Base-by-base conservation (phyloP, 2,113 vertebrate genomes). In the Ptyas mucosa region DNA sequence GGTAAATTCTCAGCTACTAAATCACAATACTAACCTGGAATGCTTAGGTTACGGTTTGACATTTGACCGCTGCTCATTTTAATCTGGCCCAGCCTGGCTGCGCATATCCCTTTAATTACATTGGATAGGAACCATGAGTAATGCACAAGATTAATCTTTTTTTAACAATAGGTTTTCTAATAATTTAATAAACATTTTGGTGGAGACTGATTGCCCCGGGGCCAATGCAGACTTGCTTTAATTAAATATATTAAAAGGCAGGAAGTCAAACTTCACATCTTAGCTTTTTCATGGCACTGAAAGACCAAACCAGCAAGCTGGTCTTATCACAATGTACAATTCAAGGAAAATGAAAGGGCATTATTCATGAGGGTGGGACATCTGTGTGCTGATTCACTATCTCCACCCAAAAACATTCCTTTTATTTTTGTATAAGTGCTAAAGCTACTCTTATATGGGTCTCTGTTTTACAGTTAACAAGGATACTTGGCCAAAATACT, bases 281-380 rank as follows among this genome's bases (percentile, higher is more conserved):
- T 88, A 86, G 92, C 87, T 96, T 93, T 93, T 95, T 92, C 93
- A 23, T 1, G 85, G 89, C 94, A 0, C 87, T 96, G 92, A 89
- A 95, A 96, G 94, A 91, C 95, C 9, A 96, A 97, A 96, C 96
- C 96, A 95, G 94, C 96, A 96, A 94, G 55, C 91, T 89, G 58
- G 89, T 95, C 93, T 96, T 96, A 93, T 97, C 94, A 93, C 96
- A 96, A 96, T 92, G 91, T 91, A 96, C 96, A 97, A 88, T 96
- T 96, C 87, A 95, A 95, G 94, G 97, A 96, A 97, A 97, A 94
- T 94, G 91, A 97, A 95, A 94, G 93, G 88, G 93, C 94, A 97
- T 97, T 97, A 96, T 96, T 97, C 94, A 94, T 93, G 96, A 95
- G 96, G 96, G 96, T 97, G 97, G 96, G 95, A 96, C 94, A 92